Base-by-base conservation (phyloP, 2,797 vertebrate genomes). In the Chrosomus eos region DNA sequence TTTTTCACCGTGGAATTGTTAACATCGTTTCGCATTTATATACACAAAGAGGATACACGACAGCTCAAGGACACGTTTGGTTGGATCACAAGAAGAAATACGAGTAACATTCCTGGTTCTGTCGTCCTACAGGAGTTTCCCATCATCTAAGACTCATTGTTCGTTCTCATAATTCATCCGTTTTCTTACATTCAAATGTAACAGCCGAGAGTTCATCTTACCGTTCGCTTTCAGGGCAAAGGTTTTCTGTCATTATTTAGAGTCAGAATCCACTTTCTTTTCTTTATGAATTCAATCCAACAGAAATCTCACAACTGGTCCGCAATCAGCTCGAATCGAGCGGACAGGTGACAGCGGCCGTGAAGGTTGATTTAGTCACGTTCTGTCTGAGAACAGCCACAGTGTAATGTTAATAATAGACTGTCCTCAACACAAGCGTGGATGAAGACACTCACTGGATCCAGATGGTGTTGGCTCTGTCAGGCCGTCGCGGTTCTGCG, bases 401-500 rank as follows among this genome's bases (percentile, higher is more conserved):
- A 31, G 62, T 26, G 38, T 72, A 80, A 60, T 18, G 58, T 55
- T 72, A 81, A 33, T 62, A 48, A 45, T 21, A 13, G 40, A 36
- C 51, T 13, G 67, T 33, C 40, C 60, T 31, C 13, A 60, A 60
- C n/a, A 31, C 26, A 16, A 64, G 26, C 14, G 14, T 31, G 62
- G 7, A 18, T 31, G 28, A 64, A 33, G 26, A 6, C 1, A 8
- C 80, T 89, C 88, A 99, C 93, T 99, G 97, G 90, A 99, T 99
- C 98, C 98, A 99, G 93, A 99, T 97, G 72, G 96, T 94, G 91
- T 97, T 99, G 90, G 93, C 96, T 88, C 97, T 95, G 87, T 99
- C 98, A 0, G 96, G 94, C 86, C 95, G 95, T 72, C 95, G 95
- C 23, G 97, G 96, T 73, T 99, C 97, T 1, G 92, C 9, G 38